Conservation (phyloP, 2,797 vertebrate genomes). For the Gorsachius magnificus region DNA sequence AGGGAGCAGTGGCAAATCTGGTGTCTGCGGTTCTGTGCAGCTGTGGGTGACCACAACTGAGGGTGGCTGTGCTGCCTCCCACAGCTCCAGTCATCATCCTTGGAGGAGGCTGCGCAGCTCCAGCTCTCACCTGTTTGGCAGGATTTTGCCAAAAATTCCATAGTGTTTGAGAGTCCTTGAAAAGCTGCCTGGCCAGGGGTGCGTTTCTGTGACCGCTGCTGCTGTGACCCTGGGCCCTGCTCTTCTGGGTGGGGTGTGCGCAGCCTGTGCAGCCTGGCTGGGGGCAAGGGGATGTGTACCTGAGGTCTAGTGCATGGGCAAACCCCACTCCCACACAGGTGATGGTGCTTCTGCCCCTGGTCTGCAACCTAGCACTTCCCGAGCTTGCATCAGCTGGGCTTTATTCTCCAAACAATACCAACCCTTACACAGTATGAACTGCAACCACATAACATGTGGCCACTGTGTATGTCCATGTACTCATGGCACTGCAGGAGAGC, state of each 20-base stretch:
- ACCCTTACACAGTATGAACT: background rate
- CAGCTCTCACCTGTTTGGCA: background rate
- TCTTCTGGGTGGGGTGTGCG: background rate
- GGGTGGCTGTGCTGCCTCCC: background rate
- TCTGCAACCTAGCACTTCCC: background rate
- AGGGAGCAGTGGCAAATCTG: background rate
- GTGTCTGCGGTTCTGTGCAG: background rate
- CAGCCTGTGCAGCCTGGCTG: background rate
- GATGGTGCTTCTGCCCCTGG: background rate
- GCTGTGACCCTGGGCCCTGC: background rate
- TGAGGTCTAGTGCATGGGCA: background rate
- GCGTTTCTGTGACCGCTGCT: background rate
- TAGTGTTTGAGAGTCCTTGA: background rate
- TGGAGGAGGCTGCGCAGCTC: background rate
- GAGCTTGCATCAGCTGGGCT: background rate
- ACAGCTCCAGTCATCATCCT: background rate
- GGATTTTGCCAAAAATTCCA: background rate
- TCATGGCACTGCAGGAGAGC: rapidly evolving
- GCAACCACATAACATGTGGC: rapidly evolving
- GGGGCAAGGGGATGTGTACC: rapidly evolving
- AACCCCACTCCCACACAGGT: rapidly evolving
- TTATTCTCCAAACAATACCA: background rate
- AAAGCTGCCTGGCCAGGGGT: rapidly evolving
- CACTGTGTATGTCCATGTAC: rapidly evolving
- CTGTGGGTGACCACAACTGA: background rate